phyloP scores from a whole-genome alignment of 1,140 invertebrate species.

The Apis florea region DNA sequence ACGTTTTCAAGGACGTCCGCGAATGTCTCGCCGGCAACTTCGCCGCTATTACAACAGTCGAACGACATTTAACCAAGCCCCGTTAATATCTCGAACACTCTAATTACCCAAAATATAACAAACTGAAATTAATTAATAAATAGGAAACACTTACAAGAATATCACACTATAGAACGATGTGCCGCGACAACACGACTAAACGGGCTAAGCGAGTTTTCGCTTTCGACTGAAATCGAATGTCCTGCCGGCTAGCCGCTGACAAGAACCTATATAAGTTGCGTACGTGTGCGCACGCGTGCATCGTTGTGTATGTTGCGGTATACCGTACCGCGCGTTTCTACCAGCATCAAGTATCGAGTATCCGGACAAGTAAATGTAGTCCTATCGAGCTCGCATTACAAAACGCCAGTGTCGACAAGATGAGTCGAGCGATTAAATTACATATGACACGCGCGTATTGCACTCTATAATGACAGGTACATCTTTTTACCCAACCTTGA shows the following conservation, averaged over 20 bases:
- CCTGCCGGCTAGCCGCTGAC: constrained; percentile 29
- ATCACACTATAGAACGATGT: constrained; percentile 12
- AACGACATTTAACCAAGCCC: constrained; percentile 66
- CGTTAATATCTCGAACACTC: background rate
- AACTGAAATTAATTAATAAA: background rate
- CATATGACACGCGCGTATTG: constrained; percentile 33
- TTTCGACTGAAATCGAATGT: constrained; percentile 72
- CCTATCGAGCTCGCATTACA: constrained; percentile 37
- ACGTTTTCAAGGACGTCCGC: constrained; percentile 38
- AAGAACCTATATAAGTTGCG: constrained; percentile 21
- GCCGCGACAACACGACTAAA: constrained; percentile 24
- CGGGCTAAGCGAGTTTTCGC: constrained; percentile 64
- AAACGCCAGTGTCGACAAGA: constrained; percentile 45
- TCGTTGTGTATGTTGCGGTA: constrained; percentile 2
- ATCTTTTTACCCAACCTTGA: constrained; percentile 5
- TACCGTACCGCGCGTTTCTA: constrained; percentile 6
- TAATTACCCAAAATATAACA: background rate
- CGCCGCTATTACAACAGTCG: constrained; percentile 70
- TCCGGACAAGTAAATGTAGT: constrained; percentile 37
- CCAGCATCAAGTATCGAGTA: constrained; percentile 36
- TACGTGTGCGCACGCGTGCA: constrained; percentile 26
- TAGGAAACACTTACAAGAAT: background rate
- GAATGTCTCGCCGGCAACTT: constrained; percentile 63
- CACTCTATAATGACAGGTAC: constrained; percentile 5
- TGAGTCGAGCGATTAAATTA: constrained; percentile 51